A percentile compares a stretch with the other conserved stretches of the same genome.
Conservation (phyloP, 2,113 vertebrate species). For the Choloepus hoffmanni region DNA sequence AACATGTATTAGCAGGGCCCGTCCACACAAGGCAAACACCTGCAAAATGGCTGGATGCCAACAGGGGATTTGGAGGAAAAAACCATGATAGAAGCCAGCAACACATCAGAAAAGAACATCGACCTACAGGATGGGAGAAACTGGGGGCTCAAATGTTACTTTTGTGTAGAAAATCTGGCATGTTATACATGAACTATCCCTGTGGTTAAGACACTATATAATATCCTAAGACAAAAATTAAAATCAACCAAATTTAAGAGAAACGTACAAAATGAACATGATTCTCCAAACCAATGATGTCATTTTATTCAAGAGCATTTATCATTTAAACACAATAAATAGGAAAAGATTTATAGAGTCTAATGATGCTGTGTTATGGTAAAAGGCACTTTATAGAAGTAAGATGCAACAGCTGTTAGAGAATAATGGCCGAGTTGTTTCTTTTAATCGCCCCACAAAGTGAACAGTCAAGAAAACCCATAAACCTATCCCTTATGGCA, state of each 20-base stretch:
- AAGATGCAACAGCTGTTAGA: constrained; percentile 83
- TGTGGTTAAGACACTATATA: background rate
- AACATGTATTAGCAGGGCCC: no score
- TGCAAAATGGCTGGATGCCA: background rate
- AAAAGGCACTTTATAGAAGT: constrained; percentile 82
- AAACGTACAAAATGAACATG: constrained; percentile 79
- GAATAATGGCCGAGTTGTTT: constrained; percentile 75
- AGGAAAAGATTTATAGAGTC: constrained; percentile 82
- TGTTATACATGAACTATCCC: background rate
- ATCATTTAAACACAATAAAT: constrained; percentile 83
- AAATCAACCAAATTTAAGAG: constrained; percentile 42
- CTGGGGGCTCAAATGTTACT: background rate
- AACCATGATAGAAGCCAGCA: no score
- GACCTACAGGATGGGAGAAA: background rate
- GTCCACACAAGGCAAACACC: background rate
- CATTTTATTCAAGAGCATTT: constrained; percentile 85
- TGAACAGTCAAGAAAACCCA: constrained; percentile 77
- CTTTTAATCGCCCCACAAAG: constrained; percentile 76
- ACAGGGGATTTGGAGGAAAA: background rate
- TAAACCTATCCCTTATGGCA: constrained; percentile 73
- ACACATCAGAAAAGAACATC: background rate
- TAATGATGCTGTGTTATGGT: constrained; percentile 80
- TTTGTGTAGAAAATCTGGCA: background rate
- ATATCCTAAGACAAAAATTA: background rate
- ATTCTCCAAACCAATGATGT: constrained; percentile 81